Base-by-base conservation (phyloP, 2,888 invertebrate species). In the Euproctis similis region DNA sequence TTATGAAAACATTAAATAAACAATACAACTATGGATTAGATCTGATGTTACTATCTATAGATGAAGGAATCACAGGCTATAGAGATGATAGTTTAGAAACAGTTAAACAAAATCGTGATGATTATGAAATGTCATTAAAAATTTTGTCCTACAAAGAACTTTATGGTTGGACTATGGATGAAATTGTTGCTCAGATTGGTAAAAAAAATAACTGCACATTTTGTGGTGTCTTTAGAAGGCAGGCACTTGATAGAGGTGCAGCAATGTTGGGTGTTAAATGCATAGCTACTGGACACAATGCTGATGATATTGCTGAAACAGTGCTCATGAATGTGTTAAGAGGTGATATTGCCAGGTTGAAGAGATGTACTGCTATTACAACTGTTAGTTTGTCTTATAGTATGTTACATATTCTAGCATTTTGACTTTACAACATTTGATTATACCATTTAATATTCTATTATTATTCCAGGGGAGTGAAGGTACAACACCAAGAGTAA, bases 131-230 rank as follows among this genome's bases (percentile, higher is more conserved):
- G 82, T 92, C 96, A 1, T 80, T 99, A 20, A 97, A 95, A 84
- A 96, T 99, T 37, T 85, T 98, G 4, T 98, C 98, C 0, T 99
- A 99, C 63, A 93, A 97, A 81, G 97, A 98, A 53, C 82, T 99
- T 3, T 99, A 98, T 82, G 98, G 98, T 0, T 99, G 99, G 99
- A 98, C 98, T 2, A 98, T 98, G 97, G 99, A 99, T 82, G 93
- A 93, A 57, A 98, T 99, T 68, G 99, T 99, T 0, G 88, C 87
- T 22, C 91, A 92, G 71, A 92, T 93, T 57, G 87, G 87, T 0
- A 88, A 92, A 30, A 96, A 95, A 63, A 99, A 97, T 72, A 99
- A 99, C 74, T 99, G 99, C 47, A 96, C 96, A 4, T 96, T 96
- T 66, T 96, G 96, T 84, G 96, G 96, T 6, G 96, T 96, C 4